Percentiles rank a stretch among this genome's conserved stretches.
phyloP scores from a whole-genome alignment of 2,113 vertebrate species.

The Takifugu flavidus region DNA sequence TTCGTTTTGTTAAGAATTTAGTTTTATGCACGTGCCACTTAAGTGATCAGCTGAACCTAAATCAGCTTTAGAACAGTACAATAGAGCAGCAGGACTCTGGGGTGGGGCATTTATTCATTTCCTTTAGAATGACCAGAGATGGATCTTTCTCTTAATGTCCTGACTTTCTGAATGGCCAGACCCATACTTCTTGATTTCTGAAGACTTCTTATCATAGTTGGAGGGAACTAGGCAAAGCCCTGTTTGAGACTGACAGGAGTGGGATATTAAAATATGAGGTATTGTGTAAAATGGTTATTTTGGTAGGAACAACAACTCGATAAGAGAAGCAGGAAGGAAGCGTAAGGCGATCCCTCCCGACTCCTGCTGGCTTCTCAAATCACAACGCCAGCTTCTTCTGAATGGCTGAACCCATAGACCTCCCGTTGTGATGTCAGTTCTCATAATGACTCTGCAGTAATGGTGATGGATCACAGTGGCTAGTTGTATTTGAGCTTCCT shows the following conservation, averaged over 20 bases:
- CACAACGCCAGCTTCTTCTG: slow-evolving; percentile 18
- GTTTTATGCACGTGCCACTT: too few relatives aligned
- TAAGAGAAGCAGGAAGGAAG: slow-evolving; percentile 5
- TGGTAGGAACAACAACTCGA: background rate
- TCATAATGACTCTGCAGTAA: background rate
- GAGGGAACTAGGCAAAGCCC: too few relatives aligned
- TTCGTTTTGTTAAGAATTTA: too few relatives aligned
- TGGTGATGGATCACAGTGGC: slow-evolving; percentile 4
- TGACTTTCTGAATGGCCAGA: too few relatives aligned
- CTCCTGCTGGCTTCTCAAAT: slow-evolving; percentile 16
- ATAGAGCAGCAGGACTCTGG: too few relatives aligned
- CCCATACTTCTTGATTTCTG: too few relatives aligned
- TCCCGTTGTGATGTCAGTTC: slow-evolving; percentile 1
- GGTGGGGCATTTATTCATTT: too few relatives aligned
- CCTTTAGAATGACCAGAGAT: too few relatives aligned
- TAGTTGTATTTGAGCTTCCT: slow-evolving; percentile 1
- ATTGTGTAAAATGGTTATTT: slow-evolving; percentile 11
- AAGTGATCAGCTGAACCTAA: too few relatives aligned
- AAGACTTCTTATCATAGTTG: too few relatives aligned
- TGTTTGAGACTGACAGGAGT: slow-evolving; percentile 1
- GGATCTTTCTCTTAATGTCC: too few relatives aligned
- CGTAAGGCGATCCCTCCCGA: slow-evolving; percentile 11
- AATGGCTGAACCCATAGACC: slow-evolving; percentile 5
- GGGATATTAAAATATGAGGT: background rate
- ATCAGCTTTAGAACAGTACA: too few relatives aligned